Base-by-base conservation (phyloP, 92 coral and sea anemone genomes). In the Palythoa grandis region DNA sequence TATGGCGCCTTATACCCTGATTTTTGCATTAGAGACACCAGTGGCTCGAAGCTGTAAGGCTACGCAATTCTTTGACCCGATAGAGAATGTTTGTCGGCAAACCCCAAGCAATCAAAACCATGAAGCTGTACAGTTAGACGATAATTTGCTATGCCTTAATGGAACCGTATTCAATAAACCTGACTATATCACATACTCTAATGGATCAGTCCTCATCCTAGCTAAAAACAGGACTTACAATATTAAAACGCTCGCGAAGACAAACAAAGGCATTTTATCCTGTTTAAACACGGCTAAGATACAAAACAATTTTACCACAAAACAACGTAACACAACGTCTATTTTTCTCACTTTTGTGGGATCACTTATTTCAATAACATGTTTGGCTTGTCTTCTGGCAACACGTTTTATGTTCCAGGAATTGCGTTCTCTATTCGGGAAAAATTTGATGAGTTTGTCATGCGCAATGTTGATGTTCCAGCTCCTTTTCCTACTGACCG, bases 371-470 rank as follows among this genome's bases (percentile, higher is more conserved):
- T 70, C 74, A 70, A 70, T 70, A 29, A 29, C n/a, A 13, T 70
- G 74, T n/a, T 70, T 70, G 74, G 29, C 38, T 38, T 25, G 4
- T 70, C 17, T 70, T 9, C 7, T 70, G 1, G 40, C 3, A 70
- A 70, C 74, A 70, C 74, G 74, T 25, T 4, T 29, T 20, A 3
- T 70, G 6, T 70, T 70, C n/a, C 3, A 13, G 5, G 74, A 35
- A 11, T 22, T 70, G 22, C 74, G 74, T 11, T 70, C 47, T 16
- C 74, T 70, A 2, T 70, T 12, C 74, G 74, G 74, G 19, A 70
- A 70, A 70, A 70, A 10, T 10, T 16, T 70, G 74, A 70, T 70
- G 74, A 70, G 47, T 11, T 70, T 70, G 74, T 70, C 74, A 35
- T 70, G 47, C 19, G 74, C 74, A 17, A 11, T 70, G 74, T 13